phyloP scores from a whole-genome alignment of 2,113 vertebrate species.

The Xiphophorus maculatus region DNA sequence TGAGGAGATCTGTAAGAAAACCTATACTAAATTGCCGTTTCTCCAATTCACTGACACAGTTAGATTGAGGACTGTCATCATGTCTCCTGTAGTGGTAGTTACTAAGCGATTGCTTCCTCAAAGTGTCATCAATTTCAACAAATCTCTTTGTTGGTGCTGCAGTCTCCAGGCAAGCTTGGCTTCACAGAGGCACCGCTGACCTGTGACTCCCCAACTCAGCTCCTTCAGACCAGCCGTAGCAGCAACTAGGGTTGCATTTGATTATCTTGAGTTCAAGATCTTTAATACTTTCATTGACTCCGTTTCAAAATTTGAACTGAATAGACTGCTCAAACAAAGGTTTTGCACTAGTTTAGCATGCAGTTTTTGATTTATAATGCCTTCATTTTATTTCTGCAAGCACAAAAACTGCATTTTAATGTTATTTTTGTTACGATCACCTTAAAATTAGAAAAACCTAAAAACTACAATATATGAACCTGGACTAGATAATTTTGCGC shows the following conservation, averaged over 20 bases:
- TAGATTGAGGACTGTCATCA: slow-evolving; percentile 15
- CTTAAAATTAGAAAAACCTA: neutral
- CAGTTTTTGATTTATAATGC: neutral
- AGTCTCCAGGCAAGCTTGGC: no score
- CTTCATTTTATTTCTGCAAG: no score
- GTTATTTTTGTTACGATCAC: no score
- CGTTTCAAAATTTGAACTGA: neutral
- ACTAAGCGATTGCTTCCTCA: neutral
- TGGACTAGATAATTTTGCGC: no score
- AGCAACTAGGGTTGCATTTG: neutral
- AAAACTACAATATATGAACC: no score
- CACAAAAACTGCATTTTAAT: no score
- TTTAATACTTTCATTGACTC: neutral
- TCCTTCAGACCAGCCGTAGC: no score
- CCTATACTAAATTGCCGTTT: slow-evolving; percentile 12
- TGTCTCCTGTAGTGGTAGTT: slow-evolving; percentile 19
- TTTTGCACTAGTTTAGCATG: neutral
- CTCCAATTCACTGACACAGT: slow-evolving; percentile 4
- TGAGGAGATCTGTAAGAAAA: neutral
- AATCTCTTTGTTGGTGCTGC: no score
- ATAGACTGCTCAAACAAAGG: neutral
- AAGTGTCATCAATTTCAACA: slow-evolving; percentile 27
- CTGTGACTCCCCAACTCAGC: no score
- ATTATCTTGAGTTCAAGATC: neutral
- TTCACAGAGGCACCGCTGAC: no score